A percentile compares a stretch with the other conserved stretches of the same genome.
Conservation (phyloP, 2,888 invertebrate genomes). For the Athalia cordata region DNA sequence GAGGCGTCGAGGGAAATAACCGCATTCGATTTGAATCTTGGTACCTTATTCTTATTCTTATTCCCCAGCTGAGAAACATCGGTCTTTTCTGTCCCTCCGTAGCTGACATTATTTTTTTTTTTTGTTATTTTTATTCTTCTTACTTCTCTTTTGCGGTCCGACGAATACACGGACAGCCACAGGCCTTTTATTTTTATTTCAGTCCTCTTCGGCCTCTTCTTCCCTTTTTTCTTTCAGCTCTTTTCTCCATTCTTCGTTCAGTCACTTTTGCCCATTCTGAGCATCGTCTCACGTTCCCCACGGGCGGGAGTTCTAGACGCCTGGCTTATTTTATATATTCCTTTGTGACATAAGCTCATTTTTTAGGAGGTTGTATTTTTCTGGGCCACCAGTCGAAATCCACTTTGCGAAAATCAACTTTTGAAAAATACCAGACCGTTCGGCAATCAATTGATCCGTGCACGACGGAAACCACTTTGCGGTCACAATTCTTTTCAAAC, state of each 20-base stretch:
- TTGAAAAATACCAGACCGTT: conserved; percentile 15
- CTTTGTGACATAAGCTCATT: conserved; percentile 33
- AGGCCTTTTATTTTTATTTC: conserved; percentile 33
- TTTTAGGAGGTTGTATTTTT: conserved; percentile 29
- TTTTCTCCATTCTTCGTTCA: conserved; percentile 4
- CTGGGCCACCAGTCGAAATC: conserved; percentile 7
- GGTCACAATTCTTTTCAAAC: conserved; percentile 34
- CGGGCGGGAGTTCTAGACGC: conserved; percentile 21
- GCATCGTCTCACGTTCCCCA: conserved; percentile 27
- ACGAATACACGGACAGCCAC: conserved; percentile 35
- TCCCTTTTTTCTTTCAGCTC: background rate
- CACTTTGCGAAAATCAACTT: conserved; percentile 23
- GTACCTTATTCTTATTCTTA: conserved; percentile 12
- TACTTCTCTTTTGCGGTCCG: conserved; percentile 38
- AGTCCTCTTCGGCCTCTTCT: background rate
- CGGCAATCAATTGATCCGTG: conserved; percentile 33
- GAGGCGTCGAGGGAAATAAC: conserved; percentile 36
- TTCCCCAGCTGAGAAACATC: conserved; percentile 38
- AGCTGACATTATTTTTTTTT: background rate
- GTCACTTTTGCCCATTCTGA: conserved; percentile 32
- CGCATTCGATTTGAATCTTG: conserved; percentile 42
- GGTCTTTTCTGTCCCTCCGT: conserved; percentile 23
- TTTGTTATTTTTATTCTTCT: background rate
- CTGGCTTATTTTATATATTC: conserved; percentile 35
- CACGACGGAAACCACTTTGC: conserved; percentile 38